Percentiles rank a stretch among this genome's conserved stretches.
phyloP scores from a whole-genome alignment of 2,797 vertebrate genomes.

The Falco biarmicus region DNA sequence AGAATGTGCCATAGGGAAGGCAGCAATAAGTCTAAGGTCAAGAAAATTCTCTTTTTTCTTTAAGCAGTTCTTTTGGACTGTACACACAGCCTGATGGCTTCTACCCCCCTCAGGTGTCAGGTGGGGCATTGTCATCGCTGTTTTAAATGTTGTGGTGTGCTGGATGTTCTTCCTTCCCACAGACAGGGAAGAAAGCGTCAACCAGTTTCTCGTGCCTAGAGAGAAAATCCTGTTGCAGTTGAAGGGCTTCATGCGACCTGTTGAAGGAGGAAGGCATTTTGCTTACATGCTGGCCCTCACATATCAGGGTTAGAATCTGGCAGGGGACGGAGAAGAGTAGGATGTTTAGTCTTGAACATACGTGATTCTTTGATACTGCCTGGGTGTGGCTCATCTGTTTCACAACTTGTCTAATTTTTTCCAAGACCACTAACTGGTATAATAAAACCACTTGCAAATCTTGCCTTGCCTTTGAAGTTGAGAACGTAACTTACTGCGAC shows the following conservation, averaged over 20 bases:
- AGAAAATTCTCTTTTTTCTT: background rate
- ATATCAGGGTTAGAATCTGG: background rate
- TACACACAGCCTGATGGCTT: background rate
- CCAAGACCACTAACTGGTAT: background rate
- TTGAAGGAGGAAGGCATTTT: background rate
- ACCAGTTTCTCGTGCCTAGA: background rate
- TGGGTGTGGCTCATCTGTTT: background rate
- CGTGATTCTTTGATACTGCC: background rate
- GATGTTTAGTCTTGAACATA: background rate
- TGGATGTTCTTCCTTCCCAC: background rate
- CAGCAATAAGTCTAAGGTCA: background rate
- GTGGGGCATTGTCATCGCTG: background rate
- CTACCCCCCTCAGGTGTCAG: accelerated
- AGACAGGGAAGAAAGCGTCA: background rate
- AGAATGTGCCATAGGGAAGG: accelerated
- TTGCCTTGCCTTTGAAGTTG: background rate
- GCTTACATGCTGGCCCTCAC: background rate
- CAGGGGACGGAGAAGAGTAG: background rate
- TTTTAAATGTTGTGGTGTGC: background rate
- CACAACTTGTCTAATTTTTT: background rate
- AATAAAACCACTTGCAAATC: background rate
- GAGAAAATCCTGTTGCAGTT: background rate
- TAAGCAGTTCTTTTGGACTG: background rate
- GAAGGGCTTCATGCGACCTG: background rate
- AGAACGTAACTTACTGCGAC: background rate